Evolutionary conservation across 2,797 vertebrate species (phyloP), one percentile per base, ranked within the genome.

Genomic region (Clarias fuscus): DNA sequence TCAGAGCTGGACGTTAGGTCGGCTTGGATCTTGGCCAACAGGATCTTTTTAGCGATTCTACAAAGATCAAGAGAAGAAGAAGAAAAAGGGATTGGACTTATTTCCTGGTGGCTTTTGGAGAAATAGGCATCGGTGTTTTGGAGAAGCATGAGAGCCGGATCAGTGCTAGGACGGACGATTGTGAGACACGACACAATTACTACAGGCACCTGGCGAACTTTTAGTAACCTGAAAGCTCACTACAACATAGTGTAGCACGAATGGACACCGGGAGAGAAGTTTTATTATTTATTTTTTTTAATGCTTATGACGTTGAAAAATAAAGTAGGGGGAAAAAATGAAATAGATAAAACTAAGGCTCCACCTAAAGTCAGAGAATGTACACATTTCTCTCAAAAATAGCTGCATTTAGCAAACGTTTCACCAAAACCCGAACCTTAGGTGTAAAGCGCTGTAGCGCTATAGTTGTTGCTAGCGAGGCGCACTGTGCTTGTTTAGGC

Each of bases 11-110:
- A 97, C 82, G 97, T 97, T 93, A 96, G 93, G 96, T 97, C 96
- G 91, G 97, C 97, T 95, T 96, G 97, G 95, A 99, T 99, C 96
- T 97, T 96, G 94, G 98, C 97, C 95, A 99, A 96, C 91, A 99
- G 97, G 94, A 99, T 97, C 96, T 98, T 97, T 97, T 98, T 99
- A 93, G 98, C 98, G 95, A 99, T 99, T 98, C 98, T 99, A 96
- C 94, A 92, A 94, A 95, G 93, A 93, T 93, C 95, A 88, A 92
- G 89, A 87, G 93, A 84, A 94, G 85, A 92, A 88, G 30, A 61
- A 76, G 53, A 58, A 77, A 27, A 53, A 67, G 33, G 0, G 15
- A 14, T 73, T 48, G 71, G 71, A 48, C 70, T 24, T 0, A 24
- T 15, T 48, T 3, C 18, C 30, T 20, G 30, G 37, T 65, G 10